Conservation (phyloP, 2,797 vertebrate species). For the Nannoperca australis region DNA sequence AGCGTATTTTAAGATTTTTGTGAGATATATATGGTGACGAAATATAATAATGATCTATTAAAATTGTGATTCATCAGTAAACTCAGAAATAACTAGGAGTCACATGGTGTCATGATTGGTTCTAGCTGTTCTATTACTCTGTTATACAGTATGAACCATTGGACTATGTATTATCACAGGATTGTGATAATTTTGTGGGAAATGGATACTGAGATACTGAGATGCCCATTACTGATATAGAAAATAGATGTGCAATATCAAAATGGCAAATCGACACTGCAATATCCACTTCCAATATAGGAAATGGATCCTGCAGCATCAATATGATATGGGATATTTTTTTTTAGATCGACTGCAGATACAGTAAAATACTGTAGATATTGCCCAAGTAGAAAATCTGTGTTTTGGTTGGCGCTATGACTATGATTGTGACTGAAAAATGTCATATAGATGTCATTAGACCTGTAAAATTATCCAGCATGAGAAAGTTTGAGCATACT, state of each 20-base stretch:
- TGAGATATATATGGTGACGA: conserved; percentile 16
- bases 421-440: too few relatives aligned
- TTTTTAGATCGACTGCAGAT: conserved; percentile 8
- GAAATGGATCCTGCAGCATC: conserved; percentile 40
- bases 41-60: conserved; percentile 19
- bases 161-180: conserved; percentile 19
- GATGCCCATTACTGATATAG: conserved; percentile 41
- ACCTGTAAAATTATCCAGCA: too few relatives aligned
- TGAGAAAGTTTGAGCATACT: too few relatives aligned
- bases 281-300: conserved; percentile 39
- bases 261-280: conserved; percentile 50
- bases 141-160: conserved; percentile 13
- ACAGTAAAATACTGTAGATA: conserved; percentile 18
- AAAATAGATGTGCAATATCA: conserved; percentile 54
- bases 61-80: conserved; percentile 12
- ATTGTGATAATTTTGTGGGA: conserved; percentile 14
- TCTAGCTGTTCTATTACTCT: neutral
- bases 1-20: conserved; percentile 27
- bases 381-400: neutral
- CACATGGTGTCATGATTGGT: neutral
- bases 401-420: neutral
- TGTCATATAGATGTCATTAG: too few relatives aligned
- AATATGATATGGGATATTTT: conserved; percentile 24
- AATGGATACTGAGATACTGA: conserved; percentile 26
- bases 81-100: neutral